These are phyloP conservation scores for Embiotoca jacksoni DNA, from an alignment of 2,113 vertebrate genomes.

Conservation along the genomic window DNA sequence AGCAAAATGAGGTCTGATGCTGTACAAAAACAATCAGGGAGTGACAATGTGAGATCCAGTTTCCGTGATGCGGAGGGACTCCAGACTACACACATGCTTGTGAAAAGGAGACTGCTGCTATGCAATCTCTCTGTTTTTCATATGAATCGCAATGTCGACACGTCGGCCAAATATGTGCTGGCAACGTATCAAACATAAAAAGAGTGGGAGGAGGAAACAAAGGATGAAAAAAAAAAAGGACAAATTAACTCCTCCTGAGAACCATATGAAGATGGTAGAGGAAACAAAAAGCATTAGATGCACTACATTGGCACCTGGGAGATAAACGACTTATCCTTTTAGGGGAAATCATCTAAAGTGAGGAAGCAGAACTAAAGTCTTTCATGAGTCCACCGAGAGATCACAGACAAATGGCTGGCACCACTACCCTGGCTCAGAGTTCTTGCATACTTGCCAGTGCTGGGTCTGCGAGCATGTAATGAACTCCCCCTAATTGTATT, in stretches of 20 bases:
- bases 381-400: constrained; percentile 45
- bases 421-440: constrained; percentile 23
- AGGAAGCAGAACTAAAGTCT: constrained; percentile 39
- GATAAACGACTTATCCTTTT: constrained; percentile 30
- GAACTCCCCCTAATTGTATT: constrained; percentile 54
- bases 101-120: neutral
- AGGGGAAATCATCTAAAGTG: constrained; percentile 30
- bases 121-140: neutral
- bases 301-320: neutral
- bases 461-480: constrained; percentile 31
- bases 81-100: too few species aligned
- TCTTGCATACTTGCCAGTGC: constrained; percentile 34
- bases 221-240: neutral
- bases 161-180: neutral
- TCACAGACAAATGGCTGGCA: constrained; percentile 55
- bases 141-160: too few species aligned
- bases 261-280: constrained; percentile 2
- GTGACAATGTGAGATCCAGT: too few species aligned
- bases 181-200: neutral
- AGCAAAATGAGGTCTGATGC: constrained; percentile 15
- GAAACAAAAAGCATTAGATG: constrained; percentile 22
- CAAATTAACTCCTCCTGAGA: neutral
- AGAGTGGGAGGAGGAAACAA: neutral
- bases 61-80: too few species aligned
- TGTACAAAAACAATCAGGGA: neutral